phyloP scores from a whole-genome alignment of 2,113 vertebrate species.

The Sander lucioperca region DNA sequence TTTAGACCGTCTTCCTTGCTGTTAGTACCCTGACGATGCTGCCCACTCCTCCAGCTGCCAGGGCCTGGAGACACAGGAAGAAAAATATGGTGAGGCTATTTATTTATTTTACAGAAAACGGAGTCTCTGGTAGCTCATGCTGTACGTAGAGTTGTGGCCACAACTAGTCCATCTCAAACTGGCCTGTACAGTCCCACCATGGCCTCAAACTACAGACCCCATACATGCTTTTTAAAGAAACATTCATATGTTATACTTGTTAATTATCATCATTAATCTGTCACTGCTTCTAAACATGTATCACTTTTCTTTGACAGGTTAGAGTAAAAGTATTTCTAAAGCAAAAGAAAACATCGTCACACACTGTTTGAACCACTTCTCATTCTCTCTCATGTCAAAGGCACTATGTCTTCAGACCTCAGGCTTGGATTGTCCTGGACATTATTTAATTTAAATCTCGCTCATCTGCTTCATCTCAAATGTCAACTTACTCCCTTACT shows the following conservation, averaged over 20 bases:
- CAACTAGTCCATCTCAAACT: neutral
- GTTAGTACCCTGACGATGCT: conserved; percentile 96
- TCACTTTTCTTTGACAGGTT: neutral
- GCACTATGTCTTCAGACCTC: no score
- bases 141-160: neutral
- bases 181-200: neutral
- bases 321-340: neutral
- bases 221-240: neutral
- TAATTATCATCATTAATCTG: neutral
- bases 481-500: neutral
- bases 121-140: neutral
- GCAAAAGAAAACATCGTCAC: neutral
- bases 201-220: neutral
- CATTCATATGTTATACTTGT: neutral
- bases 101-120: neutral
- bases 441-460: neutral
- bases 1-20: conserved; percentile 95
- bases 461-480: neutral
- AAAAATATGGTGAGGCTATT: neutral
- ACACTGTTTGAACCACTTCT: neutral
- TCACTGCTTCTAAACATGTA: neutral
- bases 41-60: conserved; percentile 95
- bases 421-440: no score
- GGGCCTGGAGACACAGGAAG: conserved; percentile 84
- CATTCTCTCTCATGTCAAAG: no score